Percentiles rank a stretch among this genome's conserved stretches.
phyloP scores from a whole-genome alignment of 2,888 invertebrate species.

The Platypus cylindrus region DNA sequence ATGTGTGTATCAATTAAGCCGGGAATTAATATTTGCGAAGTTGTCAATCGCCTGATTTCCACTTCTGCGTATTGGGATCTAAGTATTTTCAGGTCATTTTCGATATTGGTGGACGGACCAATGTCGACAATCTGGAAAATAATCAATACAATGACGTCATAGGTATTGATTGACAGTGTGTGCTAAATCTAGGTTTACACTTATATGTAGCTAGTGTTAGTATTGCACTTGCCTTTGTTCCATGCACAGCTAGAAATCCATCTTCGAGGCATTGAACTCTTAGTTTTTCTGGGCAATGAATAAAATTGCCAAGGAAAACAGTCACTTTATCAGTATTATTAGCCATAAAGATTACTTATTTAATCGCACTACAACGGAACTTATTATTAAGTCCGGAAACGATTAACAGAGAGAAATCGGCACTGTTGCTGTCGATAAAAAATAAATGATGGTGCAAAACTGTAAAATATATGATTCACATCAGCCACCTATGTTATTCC shows the following conservation, averaged over 20 bases:
- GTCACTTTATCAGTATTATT: too few relatives aligned
- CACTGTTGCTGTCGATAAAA: too few relatives aligned
- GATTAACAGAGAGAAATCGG: too few relatives aligned
- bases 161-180: too few relatives aligned
- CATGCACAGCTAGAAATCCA: constrained; percentile 44
- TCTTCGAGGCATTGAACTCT: constrained; percentile 33
- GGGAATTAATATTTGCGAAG: constrained; percentile 64
- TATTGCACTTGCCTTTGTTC: constrained; percentile 18
- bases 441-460: too few relatives aligned
- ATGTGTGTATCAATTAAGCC: constrained; percentile 84
- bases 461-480: too few relatives aligned
- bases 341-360: too few relatives aligned
- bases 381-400: too few relatives aligned
- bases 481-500: too few relatives aligned
- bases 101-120: constrained; percentile 27
- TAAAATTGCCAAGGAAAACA: constrained; percentile 30
- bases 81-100: constrained; percentile 23
- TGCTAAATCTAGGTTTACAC: too few relatives aligned
- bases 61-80: constrained; percentile 15
- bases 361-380: too few relatives aligned
- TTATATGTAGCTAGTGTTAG: too few relatives aligned
- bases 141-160: constrained; percentile 3
- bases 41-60: constrained; percentile 21
- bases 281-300: constrained; percentile 27
- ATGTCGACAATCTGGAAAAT: constrained; percentile 34